Conservation (phyloP, 2,797 vertebrate genomes). For the Tokudaia tokunoshimensis region DNA sequence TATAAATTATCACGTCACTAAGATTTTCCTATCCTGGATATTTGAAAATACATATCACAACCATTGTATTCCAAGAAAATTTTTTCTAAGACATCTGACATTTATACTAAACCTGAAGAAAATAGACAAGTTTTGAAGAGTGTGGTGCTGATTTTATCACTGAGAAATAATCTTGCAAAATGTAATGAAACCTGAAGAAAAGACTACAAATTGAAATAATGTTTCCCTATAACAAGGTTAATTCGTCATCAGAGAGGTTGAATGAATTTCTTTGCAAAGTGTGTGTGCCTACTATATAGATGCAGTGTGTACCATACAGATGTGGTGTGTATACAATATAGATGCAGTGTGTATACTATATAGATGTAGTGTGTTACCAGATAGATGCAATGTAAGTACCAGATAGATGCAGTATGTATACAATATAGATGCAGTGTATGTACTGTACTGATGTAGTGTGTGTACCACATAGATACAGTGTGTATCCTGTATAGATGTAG, state of each 20-base stretch:
- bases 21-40: constrained; percentile 22
- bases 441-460: not conserved
- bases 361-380: not conserved
- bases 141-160: not conserved
- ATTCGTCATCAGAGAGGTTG: not conserved
- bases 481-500: not conserved
- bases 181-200: constrained; percentile 33
- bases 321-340: not conserved
- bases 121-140: not conserved
- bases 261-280: not conserved
- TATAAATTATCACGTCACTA: constrained; percentile 20
- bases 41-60: constrained; percentile 4
- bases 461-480: not conserved
- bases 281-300: not conserved
- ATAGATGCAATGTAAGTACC: not conserved
- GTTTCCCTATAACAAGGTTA: not conserved
- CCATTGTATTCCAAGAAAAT: not conserved
- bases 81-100: not conserved
- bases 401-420: not conserved
- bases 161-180: not conserved
- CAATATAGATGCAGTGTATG: not conserved
- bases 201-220: constrained; percentile 31
- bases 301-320: not conserved
- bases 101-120: constrained; percentile 5
- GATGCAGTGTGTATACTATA: not conserved